Evolutionary conservation across 2,113 vertebrate genomes (phyloP), one percentile per base, ranked within the genome.

Genomic region (Neodontobutis hainanensis): DNA sequence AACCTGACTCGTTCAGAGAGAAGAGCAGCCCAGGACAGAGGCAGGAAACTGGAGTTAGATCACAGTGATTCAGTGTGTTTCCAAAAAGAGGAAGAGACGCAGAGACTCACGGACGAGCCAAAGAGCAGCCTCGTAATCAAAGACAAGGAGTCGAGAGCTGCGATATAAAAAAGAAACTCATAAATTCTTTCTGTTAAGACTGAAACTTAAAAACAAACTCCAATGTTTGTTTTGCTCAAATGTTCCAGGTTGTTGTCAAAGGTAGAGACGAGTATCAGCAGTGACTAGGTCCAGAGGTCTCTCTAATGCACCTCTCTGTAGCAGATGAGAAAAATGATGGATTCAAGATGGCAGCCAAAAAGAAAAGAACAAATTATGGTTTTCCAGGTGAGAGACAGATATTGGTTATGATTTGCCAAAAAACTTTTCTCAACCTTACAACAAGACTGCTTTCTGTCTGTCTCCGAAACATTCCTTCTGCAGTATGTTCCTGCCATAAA

Each of bases 41-140:
- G 32, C 16, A 47, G 10, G 10, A 61, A 70, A 76, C 51, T 62
- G 70, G 61, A 72, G 70, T 38, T 66, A 75, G 71, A 80, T 60
- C 66, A 78, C 57, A 80, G 64, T 73, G 11, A 65, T 64, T 60
- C 51, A 6, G 27, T 61, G 65, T 67, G 64, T 44, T 70, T 68
- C 2, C 9, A 57, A 16, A 15, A 11, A 11, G 16, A 44, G 51
- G 5, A 16, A 63, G 53, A 63, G 11, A 63, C 49, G 73, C 78
- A 78, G 63, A 67, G 64, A 63, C 45, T 59, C 14, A 56, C 19
- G 7, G 51, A 53, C 38, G 74, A 50, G 51, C n/a, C 51, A 60
- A 58, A 59, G 51, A 68, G 49, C n/a, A 69, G 68, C 72, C 73
- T 77, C 68, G 50, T 51, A 9, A 0, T 16, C 38, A 51, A 5